Evolutionary conservation across 2,113 vertebrate species (phyloP), one percentile per base, ranked within the genome.

Genomic region (Phrynocephalus versicolor): DNA sequence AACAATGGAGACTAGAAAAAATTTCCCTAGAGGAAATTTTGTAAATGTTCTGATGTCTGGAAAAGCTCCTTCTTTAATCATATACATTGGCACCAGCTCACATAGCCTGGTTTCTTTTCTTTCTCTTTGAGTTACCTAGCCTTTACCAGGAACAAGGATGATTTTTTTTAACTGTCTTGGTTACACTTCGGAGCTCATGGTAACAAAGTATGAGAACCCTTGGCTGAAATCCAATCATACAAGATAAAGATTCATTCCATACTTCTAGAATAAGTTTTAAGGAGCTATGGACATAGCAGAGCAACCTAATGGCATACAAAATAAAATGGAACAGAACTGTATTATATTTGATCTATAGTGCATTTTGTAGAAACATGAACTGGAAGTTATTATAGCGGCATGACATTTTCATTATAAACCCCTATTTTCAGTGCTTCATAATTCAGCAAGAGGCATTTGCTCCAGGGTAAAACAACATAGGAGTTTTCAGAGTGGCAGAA

Each of bases 351-450:
- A 91, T 67, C 41, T 76, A 73, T 12, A 30, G 5, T 4, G 23
- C 33, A 12, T 85, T 91, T 88, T 90, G 37, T 81, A 82, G 45
- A 45, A 88, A 74, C 0, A 23, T 76, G 58, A 85, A 83, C 88
- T 91, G 67, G 41, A 87, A 90, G 27, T 84, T 89, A 85, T 77
- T 90, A 18, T 21, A 72, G 9, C 69, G 30, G 87, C 41, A 69
- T 90, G 81, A 80, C 57, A 72, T 85, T 91, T 88, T 91, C 27
- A 83, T 89, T 89, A 67, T 23, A 91, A 82, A 79, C 1, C 0
- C 18, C 14, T 84, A 37, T 88, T 91, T 85, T 55, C 71, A 78
- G 8, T 71, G 33, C 2, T 92, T 92, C 62, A 74, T 88, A 90
- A 89, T 35, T 82, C 60, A 87, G n/a, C 57, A 87, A 75, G 0